Base-by-base conservation (phyloP, 2,797 vertebrate species). In the Euphonia xanthogaster region DNA sequence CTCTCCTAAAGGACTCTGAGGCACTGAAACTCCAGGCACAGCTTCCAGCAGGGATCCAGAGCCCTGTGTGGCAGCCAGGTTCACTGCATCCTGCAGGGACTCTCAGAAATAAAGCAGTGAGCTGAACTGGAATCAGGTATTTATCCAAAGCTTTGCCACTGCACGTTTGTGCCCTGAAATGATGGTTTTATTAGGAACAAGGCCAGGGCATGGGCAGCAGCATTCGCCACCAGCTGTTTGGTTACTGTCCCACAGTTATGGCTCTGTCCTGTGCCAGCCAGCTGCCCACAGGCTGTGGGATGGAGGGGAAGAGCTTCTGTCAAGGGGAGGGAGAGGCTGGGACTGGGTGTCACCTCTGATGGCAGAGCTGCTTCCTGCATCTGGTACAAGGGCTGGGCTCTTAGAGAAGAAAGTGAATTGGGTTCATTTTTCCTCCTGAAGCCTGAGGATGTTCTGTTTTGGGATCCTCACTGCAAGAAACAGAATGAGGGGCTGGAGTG, bases 321-420 rank as follows among this genome's bases (percentile, higher is more conserved):
- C 27, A 21, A 9, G 47, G 60, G 9, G 25, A 65, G 85, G 22
- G 39, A 28, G 28, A 62, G 8, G 33, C n/a, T 60, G 62, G 27
- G 7, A 21, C 35, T 65, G 60, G 35, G 4, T 25, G 30, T 21
- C 25, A 8, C 10, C 24, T 51, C 39, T 24, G 37, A 22, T 11
- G 20, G 18, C 12, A 45, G 42, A 66, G 5, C 12, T 42, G 19
- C 42, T 60, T 78, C 67, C 39, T 25, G 8, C 11, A 16, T 45
- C 17, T 8, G 12, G 16, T 1, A 0, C 1, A 9, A 61, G 9
- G 25, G 7, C 12, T 25, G 22, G 48, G 54, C 7, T 85, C 47
- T 72, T 22, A 4, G 20, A 19, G 57, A 50, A 71, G 53, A 30
- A 55, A 50, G 21, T 27, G 45, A 79, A n/a, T 4, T 7, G 30